Evolutionary conservation across 2,113 vertebrate genomes (phyloP).

Genomic region (Tautogolabrus adspersus): DNA sequence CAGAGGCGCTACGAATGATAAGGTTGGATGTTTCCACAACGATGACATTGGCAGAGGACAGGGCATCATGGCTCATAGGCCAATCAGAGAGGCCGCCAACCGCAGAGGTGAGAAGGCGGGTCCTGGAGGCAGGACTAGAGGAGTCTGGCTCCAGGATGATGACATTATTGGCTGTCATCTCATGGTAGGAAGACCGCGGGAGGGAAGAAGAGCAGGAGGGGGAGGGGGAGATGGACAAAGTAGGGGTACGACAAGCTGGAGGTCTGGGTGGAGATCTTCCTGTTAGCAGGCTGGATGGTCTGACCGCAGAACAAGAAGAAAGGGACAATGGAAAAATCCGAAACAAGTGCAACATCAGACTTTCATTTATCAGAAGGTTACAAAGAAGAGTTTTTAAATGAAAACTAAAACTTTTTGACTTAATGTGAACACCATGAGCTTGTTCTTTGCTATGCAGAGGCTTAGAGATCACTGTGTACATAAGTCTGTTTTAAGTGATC

Average conservation of each 20-base stretch:
- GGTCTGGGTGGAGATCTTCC: conserved; percentile 65
- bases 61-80: conserved; percentile 35
- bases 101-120: conserved; percentile 48
- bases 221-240: conserved; percentile 65
- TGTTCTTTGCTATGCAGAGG: too few relatives aligned
- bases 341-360: background rate
- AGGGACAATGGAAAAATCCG: background rate
- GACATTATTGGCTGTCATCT: conserved; percentile 78
- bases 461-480: too few relatives aligned
- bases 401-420: too few relatives aligned
- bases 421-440: too few relatives aligned
- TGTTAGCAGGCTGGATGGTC: conserved; percentile 60
- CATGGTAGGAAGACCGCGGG: conserved; percentile 69
- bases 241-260: conserved; percentile 71
- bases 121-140: conserved; percentile 58
- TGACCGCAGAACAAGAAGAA: conserved; percentile 29
- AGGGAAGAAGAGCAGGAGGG: conserved; percentile 67
- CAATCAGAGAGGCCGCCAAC: conserved; percentile 61
- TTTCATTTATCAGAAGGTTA: too few relatives aligned
- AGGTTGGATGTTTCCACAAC: conserved; percentile 80
- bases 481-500: too few relatives aligned
- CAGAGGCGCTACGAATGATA: conserved; percentile 79
- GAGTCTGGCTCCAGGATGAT: conserved; percentile 79
- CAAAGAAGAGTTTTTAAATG: too few relatives aligned
- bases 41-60: conserved; percentile 67